Base-by-base conservation (phyloP, 2,888 invertebrate species). In the Clusia tigrina region DNA sequence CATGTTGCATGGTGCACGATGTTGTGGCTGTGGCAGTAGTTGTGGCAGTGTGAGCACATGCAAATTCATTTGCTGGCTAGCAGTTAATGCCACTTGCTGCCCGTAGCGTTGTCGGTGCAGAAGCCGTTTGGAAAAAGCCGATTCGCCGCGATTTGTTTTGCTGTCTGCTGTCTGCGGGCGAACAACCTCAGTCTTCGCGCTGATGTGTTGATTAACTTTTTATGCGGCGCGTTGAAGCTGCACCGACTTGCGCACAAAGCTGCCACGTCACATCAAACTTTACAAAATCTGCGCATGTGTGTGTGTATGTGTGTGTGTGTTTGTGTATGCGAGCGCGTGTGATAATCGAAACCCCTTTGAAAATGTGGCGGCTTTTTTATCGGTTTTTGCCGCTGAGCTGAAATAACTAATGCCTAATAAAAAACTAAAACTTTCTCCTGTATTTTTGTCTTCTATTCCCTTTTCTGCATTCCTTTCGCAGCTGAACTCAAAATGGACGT, bases 401-500 rank as follows among this genome's bases (percentile, higher is more conserved):
- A 56, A 26, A 38, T n/a, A 25, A 25, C 52, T 51, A 52, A 58
- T 59, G 24, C 38, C 52, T 51, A 52, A 60, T 63, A 52, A 62
- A 59, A 52, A 15, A 52, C 59, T 64, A 62, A 64, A 55, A 61
- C 58, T 64, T 63, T 57, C 53, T 61, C 37, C 46, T 38, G 26
- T 51, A 10, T 17, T 52, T n/a, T 6, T 42, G 52, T 18, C 32
- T n/a, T 26, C 18, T 52, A 2, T 37, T 12, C 59, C 51, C 46
- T 6, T 59, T 62, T 53, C 37, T 15, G 48, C 54, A 66, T 6
- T 56, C 52, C 54, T 17, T 60, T 60, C 60, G 32, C 23, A 97
- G 97, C 96, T 82, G 96, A 97, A 86, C 87, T 97, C 74, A 96
- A 96, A 86, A 95, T 96, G 94, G 96, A 96, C 85, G 91, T 96